Evolutionary conservation across 92 coral and sea anemone genomes (phyloP), one percentile per base, ranked within the genome.

Genomic region (Scolanthus callimorphus): DNA sequence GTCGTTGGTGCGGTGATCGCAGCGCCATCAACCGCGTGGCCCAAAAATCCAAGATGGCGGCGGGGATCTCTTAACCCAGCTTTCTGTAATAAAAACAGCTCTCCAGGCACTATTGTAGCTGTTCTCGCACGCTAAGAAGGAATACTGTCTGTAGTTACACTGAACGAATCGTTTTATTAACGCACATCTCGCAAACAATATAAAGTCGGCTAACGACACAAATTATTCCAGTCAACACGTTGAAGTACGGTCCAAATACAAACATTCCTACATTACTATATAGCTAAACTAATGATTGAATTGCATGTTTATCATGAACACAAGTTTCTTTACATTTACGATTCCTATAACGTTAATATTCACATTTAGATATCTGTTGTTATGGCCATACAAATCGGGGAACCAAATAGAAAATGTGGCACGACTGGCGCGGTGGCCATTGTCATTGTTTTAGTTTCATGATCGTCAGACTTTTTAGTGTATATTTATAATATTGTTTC

Each of bases 101-200:
- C n/a, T n/a, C n/a, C n/a, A n/a, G n/a, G n/a, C n/a, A n/a, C n/a
- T n/a, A n/a, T n/a, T n/a, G n/a, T n/a, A n/a, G n/a, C n/a, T n/a
- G n/a, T n/a, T n/a, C n/a, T n/a, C n/a, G n/a, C n/a, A n/a, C n/a
- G n/a, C n/a, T 6, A 15, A 34, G 15, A 15, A 34, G 8, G 41
- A 34, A 34, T 34, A 15, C 15, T 34, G 15, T 6, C 26, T 45
- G 12, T 12, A 41, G 49, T 63, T 73, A 80, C 95, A 77, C 59
- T 80, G 85, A 73, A 77, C 82, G 80, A 72, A 60, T 72, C 76
- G 73, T 87, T 85, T 82, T 87, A 87, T 76, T 84, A 85, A 77
- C 78, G 81, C 90, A 82, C 78, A 79, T 82, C 65, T 82, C 85
- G 75, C 89, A 87, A 82, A 85, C 81, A 86, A 82, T 87, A 83